Evolutionary conservation across 2,888 invertebrate genomes (phyloP).

Genomic region (Drosophila sordidapex): DNA sequence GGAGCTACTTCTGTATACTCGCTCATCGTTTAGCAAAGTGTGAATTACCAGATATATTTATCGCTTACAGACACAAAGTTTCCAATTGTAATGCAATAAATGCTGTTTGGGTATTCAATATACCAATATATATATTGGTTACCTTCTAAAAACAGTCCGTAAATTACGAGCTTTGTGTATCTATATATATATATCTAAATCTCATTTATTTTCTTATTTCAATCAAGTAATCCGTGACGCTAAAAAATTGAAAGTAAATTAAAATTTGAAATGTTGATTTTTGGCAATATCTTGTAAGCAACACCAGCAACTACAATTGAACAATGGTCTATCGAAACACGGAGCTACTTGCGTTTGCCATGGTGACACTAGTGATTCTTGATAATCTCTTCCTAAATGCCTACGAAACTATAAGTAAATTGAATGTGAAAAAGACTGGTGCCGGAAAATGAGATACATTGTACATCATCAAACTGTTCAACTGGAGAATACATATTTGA

Average conservation of each 20-base stretch:
- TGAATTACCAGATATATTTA: conserved; percentile 13
- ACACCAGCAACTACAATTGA: background rate
- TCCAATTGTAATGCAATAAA: background rate
- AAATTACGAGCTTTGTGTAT: background rate
- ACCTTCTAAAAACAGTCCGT: background rate
- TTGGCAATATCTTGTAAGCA: background rate
- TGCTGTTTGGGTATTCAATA: background rate
- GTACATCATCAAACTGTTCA: background rate
- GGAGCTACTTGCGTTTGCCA: conserved; percentile 7
- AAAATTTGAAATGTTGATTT: background rate
- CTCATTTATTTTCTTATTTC: background rate
- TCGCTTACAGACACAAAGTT: background rate
- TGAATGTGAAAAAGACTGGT: background rate
- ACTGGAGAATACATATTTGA: background rate
- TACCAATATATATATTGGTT: background rate
- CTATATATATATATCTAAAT: background rate
- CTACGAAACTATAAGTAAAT: background rate
- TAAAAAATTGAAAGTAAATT: background rate
- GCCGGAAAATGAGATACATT: background rate
- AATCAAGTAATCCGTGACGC: conserved; percentile 5
- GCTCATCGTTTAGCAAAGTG: conserved; percentile 1
- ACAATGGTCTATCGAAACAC: conserved; percentile 11
- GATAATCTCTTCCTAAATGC: conserved; percentile 19
- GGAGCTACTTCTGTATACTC: background rate
- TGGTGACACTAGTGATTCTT: conserved; percentile 37